Evolutionary conservation across 2,888 invertebrate species (phyloP), one percentile per base, ranked within the genome.

Genomic region (Antheraea assamensis): DNA sequence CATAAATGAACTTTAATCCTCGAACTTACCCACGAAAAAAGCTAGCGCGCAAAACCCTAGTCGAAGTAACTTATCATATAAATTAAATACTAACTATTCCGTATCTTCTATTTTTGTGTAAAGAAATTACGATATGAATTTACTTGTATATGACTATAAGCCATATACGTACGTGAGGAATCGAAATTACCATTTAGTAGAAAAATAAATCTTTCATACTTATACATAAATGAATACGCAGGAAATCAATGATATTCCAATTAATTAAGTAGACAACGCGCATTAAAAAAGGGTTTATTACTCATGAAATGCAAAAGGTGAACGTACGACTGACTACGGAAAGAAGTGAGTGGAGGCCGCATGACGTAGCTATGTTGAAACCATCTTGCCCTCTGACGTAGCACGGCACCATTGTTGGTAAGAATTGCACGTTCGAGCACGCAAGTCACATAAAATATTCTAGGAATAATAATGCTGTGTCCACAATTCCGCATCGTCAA

Each of bases 301-400:
- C 78, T 81, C 75, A 84, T 80, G 83, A 68, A 83, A 83, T 79
- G 78, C 75, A 85, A 81, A 42, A 92, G 92, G 90, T 92, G 90
- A 94, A 92, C 80, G 92, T 78, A 89, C 92, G 90, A 88, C 88
- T 88, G 88, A 88, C 88, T 88, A 88, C 92, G 92, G 93, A 92
- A 93, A 88, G 83, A 81, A 83, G 74, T 77, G 82, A 78, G 79
- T 78, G 83, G 87, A 90, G 91, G 91, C 87, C 91, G 79, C 75
- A 78, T 78, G 78, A 74, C 75, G 77, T 78, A 76, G 80, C 76
- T 78, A 80, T 90, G 91, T 90, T 87, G 92, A 91, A 92, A 91
- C 85, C 80, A 78, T 81, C 83, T 80, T 80, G 85, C 78, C 83
- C 83, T 84, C 82, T 89, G 88, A 88, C 88, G 90, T 82, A 81